A percentile compares a stretch with the other conserved stretches of the same genome.
phyloP scores from a whole-genome alignment of 2,888 invertebrate genomes.

The Drosophila borealis region DNA sequence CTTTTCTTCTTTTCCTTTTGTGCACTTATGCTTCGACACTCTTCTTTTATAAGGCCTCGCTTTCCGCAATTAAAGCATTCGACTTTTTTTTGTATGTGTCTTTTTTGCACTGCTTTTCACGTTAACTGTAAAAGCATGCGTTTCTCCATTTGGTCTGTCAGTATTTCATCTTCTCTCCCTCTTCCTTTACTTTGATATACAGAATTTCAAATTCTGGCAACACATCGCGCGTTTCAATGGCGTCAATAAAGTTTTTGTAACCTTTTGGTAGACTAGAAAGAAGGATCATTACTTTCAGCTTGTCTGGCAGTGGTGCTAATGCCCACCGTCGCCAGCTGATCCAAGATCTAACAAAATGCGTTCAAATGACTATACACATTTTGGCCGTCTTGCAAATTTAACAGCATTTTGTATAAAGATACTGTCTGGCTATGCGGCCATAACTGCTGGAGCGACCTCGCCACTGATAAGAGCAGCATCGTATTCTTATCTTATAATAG shows the following conservation, averaged over 20 bases:
- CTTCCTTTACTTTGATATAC: constrained; percentile 3
- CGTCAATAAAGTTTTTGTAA: constrained; percentile 15
- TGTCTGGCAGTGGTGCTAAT: not conserved
- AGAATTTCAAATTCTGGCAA: constrained; percentile 16
- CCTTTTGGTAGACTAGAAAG: constrained; percentile 9
- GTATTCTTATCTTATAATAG: too few relatives aligned
- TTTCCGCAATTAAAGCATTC: constrained; percentile 6
- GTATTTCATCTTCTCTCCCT: not conserved
- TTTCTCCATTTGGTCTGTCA: not conserved
- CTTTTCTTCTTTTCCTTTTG: not conserved
- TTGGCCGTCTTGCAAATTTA: not conserved
- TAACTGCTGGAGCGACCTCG: too few relatives aligned
- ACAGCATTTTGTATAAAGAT: not conserved
- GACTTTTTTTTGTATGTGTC: not conserved
- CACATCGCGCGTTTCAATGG: constrained; percentile 12
- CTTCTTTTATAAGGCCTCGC: constrained; percentile 3
- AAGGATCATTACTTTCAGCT: constrained; percentile 1
- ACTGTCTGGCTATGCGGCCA: too few relatives aligned
- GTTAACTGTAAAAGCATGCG: not conserved
- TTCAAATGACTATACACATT: not conserved
- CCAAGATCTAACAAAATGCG: not conserved
- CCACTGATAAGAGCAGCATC: too few relatives aligned
- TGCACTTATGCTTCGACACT: not conserved
- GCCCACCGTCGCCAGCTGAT: not conserved
- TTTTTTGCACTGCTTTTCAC: not conserved